phyloP scores from a whole-genome alignment of 2,888 invertebrate genomes.

The Esperia sulphurella region DNA sequence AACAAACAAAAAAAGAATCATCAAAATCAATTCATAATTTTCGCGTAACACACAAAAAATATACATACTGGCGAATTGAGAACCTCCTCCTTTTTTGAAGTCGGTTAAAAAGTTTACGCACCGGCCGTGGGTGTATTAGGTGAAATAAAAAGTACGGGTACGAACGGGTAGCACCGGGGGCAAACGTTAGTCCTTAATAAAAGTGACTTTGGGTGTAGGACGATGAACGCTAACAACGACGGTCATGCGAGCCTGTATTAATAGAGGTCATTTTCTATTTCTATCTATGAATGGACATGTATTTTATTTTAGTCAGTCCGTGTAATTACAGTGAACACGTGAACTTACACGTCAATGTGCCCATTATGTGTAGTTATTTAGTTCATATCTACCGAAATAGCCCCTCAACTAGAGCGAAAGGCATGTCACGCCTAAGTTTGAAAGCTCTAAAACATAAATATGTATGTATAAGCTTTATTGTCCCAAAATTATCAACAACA shows the following conservation, averaged over 20 bases:
- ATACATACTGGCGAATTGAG: no score
- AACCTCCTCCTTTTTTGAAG: no score
- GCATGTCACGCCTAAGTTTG: neutral
- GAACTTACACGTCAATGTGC: neutral
- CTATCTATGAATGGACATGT: neutral
- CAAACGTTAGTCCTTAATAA: no score
- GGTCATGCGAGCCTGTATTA: neutral
- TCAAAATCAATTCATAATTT: no score
- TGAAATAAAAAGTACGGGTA: no score
- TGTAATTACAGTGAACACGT: neutral
- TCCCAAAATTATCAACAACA: no score
- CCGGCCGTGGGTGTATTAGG: no score
- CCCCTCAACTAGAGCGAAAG: neutral
- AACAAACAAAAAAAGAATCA: no score
- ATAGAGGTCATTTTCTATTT: neutral
- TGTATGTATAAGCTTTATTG: no score
- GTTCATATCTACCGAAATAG: neutral
- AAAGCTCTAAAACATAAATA: neutral
- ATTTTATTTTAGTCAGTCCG: neutral
- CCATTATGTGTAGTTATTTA: neutral
- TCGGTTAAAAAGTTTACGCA: no score
- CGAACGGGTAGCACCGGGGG: neutral
- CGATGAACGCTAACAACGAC: neutral
- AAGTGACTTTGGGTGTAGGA: no score
- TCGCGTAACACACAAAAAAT: no score